phyloP scores from a whole-genome alignment of 2,113 vertebrate genomes.

The Oryzias celebensis region DNA sequence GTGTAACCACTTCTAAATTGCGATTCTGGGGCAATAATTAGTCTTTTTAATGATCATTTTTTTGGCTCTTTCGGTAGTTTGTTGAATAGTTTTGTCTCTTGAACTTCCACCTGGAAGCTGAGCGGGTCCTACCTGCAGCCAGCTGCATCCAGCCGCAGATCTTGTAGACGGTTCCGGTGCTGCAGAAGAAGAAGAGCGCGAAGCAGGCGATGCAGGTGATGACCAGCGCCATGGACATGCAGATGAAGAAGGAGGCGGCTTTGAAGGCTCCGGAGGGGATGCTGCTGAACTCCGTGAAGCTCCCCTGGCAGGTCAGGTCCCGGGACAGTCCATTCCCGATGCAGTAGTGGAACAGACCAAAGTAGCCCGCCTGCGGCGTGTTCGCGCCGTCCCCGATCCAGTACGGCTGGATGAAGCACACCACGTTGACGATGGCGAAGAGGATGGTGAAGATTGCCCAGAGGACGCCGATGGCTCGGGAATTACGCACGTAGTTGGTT shows the following conservation, averaged over 20 bases:
- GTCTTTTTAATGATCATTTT: too few relatives aligned
- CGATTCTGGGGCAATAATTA: too few relatives aligned
- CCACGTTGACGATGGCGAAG: constrained; percentile 98
- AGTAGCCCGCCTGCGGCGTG: constrained; percentile 96
- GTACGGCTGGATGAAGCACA: constrained; percentile 98
- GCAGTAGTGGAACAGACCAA: constrained; percentile 99
- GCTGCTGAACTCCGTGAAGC: constrained; percentile 95
- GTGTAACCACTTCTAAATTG: too few relatives aligned
- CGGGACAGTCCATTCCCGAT: constrained; percentile 92
- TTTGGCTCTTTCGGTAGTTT: too few relatives aligned
- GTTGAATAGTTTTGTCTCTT: too few relatives aligned
- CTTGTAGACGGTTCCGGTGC: constrained; percentile 98
- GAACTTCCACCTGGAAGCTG: constrained; percentile 18
- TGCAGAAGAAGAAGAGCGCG: constrained; percentile 98
- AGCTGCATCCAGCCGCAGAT: constrained; percentile 99
- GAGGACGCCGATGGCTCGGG: constrained; percentile 95
- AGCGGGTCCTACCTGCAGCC: constrained; percentile 85
- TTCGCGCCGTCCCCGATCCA: constrained; percentile 98
- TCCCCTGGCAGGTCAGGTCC: constrained; percentile 93
- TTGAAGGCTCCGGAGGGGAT: constrained; percentile 97
- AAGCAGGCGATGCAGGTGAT: constrained; percentile 96
- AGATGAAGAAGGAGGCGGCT: constrained; percentile 97
- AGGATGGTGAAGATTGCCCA: constrained; percentile 99
- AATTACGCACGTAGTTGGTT: constrained; percentile 98
- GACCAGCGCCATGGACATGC: constrained; percentile 95